Percentiles rank a stretch among this genome's conserved stretches.
Conservation (phyloP, 1,140 invertebrate genomes). For the Meloidogyne chitwoodi region DNA sequence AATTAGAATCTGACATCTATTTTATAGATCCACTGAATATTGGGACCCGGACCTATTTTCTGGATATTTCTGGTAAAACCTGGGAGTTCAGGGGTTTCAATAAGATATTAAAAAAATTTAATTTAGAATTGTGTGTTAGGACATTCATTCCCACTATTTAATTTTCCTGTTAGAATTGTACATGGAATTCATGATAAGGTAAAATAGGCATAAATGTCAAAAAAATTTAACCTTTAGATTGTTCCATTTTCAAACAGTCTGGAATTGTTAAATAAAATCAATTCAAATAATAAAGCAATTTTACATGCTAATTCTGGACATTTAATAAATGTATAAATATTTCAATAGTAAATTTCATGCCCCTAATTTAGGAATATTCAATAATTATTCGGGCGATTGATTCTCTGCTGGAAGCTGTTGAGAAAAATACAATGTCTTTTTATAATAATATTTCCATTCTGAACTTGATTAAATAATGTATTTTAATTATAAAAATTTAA, state of each 20-base stretch:
- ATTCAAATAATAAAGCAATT: not conserved
- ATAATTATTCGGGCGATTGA: not conserved
- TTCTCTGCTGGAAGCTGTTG: not conserved
- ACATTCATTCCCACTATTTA: not conserved
- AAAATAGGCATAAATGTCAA: not conserved
- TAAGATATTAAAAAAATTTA: not conserved
- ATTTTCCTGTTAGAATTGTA: conserved; percentile 31
- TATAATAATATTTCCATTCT: no score
- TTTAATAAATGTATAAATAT: not conserved
- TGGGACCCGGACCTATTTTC: no score
- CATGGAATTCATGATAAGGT: conserved; percentile 33
- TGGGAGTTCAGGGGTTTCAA: not conserved
- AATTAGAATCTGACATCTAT: no score
- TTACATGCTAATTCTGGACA: not conserved
- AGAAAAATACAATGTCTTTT: not conserved
- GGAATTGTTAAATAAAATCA: not conserved
- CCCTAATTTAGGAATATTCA: not conserved
- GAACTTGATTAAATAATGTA: not conserved
- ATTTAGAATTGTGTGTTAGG: conserved; percentile 24
- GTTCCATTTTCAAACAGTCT: not conserved
- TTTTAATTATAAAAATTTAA: no score
- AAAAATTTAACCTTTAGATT: not conserved
- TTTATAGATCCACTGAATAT: no score
- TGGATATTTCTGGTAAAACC: no score
- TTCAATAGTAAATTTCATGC: no score